Base-by-base conservation (phyloP, 1,140 invertebrate species). In the Neodiprion virginianus region DNA sequence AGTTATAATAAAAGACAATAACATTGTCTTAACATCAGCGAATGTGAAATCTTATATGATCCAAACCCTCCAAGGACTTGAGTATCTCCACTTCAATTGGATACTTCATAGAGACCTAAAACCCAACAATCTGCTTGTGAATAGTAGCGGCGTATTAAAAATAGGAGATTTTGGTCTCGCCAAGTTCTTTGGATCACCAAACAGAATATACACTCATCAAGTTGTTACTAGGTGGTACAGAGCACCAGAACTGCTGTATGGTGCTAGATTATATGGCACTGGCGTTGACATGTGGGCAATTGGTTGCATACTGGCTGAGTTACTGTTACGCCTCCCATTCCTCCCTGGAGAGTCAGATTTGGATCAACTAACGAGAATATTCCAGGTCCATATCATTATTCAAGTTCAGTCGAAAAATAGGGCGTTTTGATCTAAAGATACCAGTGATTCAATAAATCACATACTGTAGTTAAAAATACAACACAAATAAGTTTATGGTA, bases 221-320 rank as follows among this genome's bases (percentile, higher is more conserved):
- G 99, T 99, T 68, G 98, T 99, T 0, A 99, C 98, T 11, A 91
- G 96, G 78, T 97, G 95, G 95, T 96, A 97, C 82, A 93, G 97
- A 85, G 92, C 95, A 66, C 98, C 99, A 14, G 99, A 99, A 88
- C 88, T 99, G 11, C 89, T 99, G 12, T 99, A 97, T 90, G 99
- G 98, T 66, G 96, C 98, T 1, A 91, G 96, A 69, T 94, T 96
- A 84, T 99, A 99, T 89, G 95, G 96, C 9, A 95, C 94, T 71
- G 97, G 96, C 8, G 94, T 99, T n/a, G 99, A 99, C 83, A 98
- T 99, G 90, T 99, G 98, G 98, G 97, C 98, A 14, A 92, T 98
- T 11, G 98, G 98, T 8, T 99, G 99, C 87, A 99, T 99, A 84
- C 85, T 99, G 76, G 98, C 97, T 1, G 99, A 99, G 89, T 89